phyloP scores from a whole-genome alignment of 2,113 vertebrate species.

The Xenopus laevis region DNA sequence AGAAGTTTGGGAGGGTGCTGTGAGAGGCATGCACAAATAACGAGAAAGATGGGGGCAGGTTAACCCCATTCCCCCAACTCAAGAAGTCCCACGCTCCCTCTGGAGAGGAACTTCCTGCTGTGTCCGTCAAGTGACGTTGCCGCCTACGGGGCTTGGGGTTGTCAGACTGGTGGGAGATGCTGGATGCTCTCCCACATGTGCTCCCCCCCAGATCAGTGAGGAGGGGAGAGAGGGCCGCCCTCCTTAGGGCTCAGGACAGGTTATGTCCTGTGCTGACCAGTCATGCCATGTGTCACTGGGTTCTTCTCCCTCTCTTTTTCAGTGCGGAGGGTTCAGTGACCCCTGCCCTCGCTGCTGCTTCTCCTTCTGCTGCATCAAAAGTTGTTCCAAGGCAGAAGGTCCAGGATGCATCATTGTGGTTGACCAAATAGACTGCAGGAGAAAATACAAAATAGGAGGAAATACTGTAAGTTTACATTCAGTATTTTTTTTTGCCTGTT shows the following conservation, averaged over 20 bases:
- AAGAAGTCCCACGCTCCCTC: constrained; percentile 38
- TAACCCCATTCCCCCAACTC: constrained; percentile 35
- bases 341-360: constrained; percentile 96
- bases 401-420: constrained; percentile 98
- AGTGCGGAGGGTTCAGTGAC: constrained; percentile 95
- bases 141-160: constrained; percentile 34
- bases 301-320: constrained; percentile 70
- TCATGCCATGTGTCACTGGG: constrained; percentile 78
- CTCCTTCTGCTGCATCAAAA: constrained; percentile 98
- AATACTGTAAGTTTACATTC: no score
- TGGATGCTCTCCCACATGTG: constrained; percentile 28
- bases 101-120: constrained; percentile 63
- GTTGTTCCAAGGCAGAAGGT: constrained; percentile 96
- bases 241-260: constrained; percentile 66
- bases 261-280: constrained; percentile 78
- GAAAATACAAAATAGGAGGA: not conserved
- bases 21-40: constrained; percentile 45
- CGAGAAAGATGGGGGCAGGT: constrained; percentile 31
- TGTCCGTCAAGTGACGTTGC: constrained; percentile 38
- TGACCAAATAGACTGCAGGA: constrained; percentile 95
- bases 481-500: no score
- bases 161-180: constrained; percentile 31
- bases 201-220: constrained; percentile 49
- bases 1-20: constrained; percentile 35
- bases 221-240: constrained; percentile 74